These are phyloP conservation scores for Notamacropus eugenii DNA, from an alignment of 2,797 vertebrate genomes.

Conservation along the genomic window DNA sequence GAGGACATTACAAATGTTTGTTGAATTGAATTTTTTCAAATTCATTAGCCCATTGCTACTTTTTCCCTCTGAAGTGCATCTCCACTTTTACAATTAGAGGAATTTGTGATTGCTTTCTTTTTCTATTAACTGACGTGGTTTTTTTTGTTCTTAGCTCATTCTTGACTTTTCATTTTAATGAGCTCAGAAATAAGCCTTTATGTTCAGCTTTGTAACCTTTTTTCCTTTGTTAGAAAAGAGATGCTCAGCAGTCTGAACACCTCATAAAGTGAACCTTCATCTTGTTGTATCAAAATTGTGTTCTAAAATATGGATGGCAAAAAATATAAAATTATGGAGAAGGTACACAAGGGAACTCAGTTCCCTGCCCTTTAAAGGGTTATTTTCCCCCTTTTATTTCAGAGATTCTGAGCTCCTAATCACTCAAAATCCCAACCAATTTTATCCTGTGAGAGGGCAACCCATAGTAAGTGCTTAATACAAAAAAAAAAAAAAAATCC, in stretches of 20 bases:
- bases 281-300: conserved; percentile 50
- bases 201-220: conserved; percentile 59
- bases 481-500: conserved; percentile 76
- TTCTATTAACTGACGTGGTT: conserved; percentile 55
- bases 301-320: conserved; percentile 25
- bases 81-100: conserved; percentile 76
- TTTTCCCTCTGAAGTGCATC: conserved; percentile 73
- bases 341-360: conserved; percentile 69
- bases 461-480: conserved; percentile 82
- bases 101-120: conserved; percentile 65
- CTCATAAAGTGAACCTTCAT: conserved; percentile 29
- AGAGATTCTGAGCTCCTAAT: conserved; percentile 51
- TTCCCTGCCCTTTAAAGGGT: conserved; percentile 45
- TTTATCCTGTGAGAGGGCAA: conserved; percentile 79
- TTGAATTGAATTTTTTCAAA: conserved; percentile 56
- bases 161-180: conserved; percentile 63
- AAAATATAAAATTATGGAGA: conserved; percentile 44
- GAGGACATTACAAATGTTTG: not conserved
- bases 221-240: conserved; percentile 50
- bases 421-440: conserved; percentile 67
- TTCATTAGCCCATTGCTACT: conserved; percentile 66
- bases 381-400: conserved; percentile 13
- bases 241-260: conserved; percentile 47
- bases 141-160: conserved; percentile 70
- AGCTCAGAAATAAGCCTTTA: conserved; percentile 58